Evolutionary conservation across 2,888 invertebrate genomes (phyloP), one percentile per base, ranked within the genome.

Genomic region (Oxyteleia sp.): DNA sequence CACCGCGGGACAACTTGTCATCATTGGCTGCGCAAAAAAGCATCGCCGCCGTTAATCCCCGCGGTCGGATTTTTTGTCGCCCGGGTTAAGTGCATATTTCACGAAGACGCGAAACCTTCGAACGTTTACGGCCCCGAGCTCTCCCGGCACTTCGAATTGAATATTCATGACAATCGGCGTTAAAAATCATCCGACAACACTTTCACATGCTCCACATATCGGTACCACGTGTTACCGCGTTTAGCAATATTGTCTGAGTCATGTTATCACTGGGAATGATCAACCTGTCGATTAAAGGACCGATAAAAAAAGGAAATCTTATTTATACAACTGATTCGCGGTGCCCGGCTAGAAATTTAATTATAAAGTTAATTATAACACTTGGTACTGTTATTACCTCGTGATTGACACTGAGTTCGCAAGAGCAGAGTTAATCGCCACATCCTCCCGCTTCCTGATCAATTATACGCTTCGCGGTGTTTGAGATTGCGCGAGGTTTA

Each of bases 1-100:
- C 89, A 88, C 87, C 86, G 85, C 88, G 82, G 86, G 89, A 89
- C 89, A 90, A 89, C 85, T 90, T 89, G 90, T 88, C 88, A 76
- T 76, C 76, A 68, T 75, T 64, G 63, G 16, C 51, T 26, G 8
- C 38, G 43, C 51, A 75, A 76, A 69, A 75, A 71, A 59, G n/a
- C 43, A 35, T 64, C 64, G 61, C 45, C 20, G 69, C 53, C 64
- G 71, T 79, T 79, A 57, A 71, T 79, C 71, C 64, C 49, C 63
- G 26, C 23, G 29, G 63, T 38, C 11, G 38, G 15, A 63, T 61
- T 78, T 75, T 69, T 69, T 41, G 51, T 55, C 51, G 8, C 32
- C 20, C 26, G 35, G 43, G 66, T 53, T 66, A 66, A 66, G 20
- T 66, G 66, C 64, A 63, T 74, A 53, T 74, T 74, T 74, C 55